Evolutionary conservation across 1,140 invertebrate species (phyloP).

Genomic region (Holcopasites calliopsidis): DNA sequence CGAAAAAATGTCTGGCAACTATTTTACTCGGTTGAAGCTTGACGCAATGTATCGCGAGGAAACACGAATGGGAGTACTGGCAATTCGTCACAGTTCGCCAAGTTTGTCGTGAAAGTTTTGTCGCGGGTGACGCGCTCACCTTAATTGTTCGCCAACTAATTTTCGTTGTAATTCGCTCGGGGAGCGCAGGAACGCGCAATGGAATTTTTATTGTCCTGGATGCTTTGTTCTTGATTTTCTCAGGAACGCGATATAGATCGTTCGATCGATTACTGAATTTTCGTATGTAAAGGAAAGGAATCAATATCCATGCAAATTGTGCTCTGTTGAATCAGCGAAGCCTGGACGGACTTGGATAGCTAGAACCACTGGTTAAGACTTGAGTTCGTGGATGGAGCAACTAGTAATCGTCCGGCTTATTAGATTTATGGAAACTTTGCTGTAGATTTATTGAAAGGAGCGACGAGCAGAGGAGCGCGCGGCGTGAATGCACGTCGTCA

Average conservation of each 20-base stretch:
- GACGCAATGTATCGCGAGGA: neutral
- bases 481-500: constrained; percentile 46
- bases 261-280: too few species aligned
- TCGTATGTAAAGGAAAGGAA: too few species aligned
- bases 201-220: neutral
- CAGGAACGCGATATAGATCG: neutral
- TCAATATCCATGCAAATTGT: too few species aligned
- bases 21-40: too few species aligned
- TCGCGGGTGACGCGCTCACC: neutral
- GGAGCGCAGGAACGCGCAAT: neutral
- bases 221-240: neutral
- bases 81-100: constrained; percentile 17
- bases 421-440: constrained; percentile 37
- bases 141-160: neutral
- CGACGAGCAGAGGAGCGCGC: neutral
- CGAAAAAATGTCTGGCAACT: too few species aligned
- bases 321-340: too few species aligned
- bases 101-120: constrained; percentile 1
- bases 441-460: constrained; percentile 19
- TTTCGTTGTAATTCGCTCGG: neutral
- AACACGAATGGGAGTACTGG: neutral
- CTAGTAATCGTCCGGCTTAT: constrained; percentile 12
- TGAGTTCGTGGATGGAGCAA: neutral
- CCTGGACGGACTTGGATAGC: too few species aligned
- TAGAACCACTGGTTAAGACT: neutral